These are phyloP conservation scores for Danio rerio DNA, from an alignment of 2,113 vertebrate genomes.

Conservation along the genomic window DNA sequence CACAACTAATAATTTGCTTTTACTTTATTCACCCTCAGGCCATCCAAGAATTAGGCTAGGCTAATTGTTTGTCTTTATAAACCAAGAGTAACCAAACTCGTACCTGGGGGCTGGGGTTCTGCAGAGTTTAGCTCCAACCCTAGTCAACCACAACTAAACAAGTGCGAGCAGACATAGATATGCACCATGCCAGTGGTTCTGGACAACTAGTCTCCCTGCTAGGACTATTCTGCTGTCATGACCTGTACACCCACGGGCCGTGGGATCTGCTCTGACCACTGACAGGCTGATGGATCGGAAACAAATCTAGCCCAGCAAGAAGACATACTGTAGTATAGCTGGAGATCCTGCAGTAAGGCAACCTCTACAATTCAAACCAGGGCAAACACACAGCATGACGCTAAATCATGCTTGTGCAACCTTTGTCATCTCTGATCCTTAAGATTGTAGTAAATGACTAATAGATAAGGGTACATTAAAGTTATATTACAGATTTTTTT, in stretches of 20 bases:
- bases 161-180: not conserved
- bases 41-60: too few species aligned
- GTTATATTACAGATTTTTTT: not conserved
- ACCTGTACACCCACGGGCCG: not conserved
- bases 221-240: not conserved
- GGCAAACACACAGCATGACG: too few species aligned
- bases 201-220: not conserved
- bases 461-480: not conserved
- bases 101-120: too few species aligned
- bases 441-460: not conserved
- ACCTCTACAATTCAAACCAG: not conserved
- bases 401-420: not conserved
- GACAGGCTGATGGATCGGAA: conserved; percentile 24
- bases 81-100: too few species aligned
- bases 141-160: too few species aligned
- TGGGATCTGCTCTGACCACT: conserved; percentile 4
- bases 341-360: not conserved
- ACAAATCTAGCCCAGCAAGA: not conserved
- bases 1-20: too few species aligned
- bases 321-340: too few species aligned
- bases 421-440: not conserved
- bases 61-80: too few species aligned
- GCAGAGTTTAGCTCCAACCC: too few species aligned
- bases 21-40: too few species aligned
- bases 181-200: conserved; percentile 1